Evolutionary conservation across 2,113 vertebrate species (phyloP).

Genomic region (Gopherus evgoodei): DNA sequence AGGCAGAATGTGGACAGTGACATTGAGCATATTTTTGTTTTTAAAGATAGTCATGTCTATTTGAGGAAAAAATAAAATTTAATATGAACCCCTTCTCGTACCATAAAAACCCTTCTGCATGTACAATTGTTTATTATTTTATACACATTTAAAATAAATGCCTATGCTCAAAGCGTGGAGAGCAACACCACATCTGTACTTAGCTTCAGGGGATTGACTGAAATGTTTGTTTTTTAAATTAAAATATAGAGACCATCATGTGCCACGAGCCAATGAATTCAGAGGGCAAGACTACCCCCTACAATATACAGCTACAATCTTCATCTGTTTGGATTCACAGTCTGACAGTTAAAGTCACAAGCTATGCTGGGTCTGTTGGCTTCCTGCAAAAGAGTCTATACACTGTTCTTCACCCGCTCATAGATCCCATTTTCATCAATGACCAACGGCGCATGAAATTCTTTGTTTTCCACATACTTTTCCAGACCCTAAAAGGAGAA

Average conservation of each 20-base stretch:
- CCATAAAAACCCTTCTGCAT: slow-evolving; percentile 65
- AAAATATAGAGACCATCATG: slow-evolving; percentile 70
- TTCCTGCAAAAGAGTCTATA: slow-evolving; percentile 48
- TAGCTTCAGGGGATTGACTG: background rate
- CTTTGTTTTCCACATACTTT: slow-evolving; percentile 83
- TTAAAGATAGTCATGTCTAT: slow-evolving; percentile 53
- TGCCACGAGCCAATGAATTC: background rate
- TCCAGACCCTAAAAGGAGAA: slow-evolving; percentile 85
- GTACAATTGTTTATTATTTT: slow-evolving; percentile 58
- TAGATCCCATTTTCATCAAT: slow-evolving; percentile 88
- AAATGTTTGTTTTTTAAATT: slow-evolving; percentile 59
- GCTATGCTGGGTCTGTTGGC: background rate
- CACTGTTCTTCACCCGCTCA: slow-evolving; percentile 90
- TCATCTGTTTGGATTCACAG: background rate
- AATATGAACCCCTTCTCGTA: slow-evolving; percentile 40
- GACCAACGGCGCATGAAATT: slow-evolving; percentile 87
- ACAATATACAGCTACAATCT: background rate
- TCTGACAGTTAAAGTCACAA: fast-evolving
- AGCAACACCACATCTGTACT: background rate
- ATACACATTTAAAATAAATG: slow-evolving; percentile 69
- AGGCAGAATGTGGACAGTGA: slow-evolving; percentile 6
- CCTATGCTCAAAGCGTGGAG: slow-evolving; percentile 23
- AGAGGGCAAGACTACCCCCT: slow-evolving; percentile 11
- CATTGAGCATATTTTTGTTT: slow-evolving; percentile 36
- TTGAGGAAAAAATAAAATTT: slow-evolving; percentile 67